phyloP scores from a whole-genome alignment of 2,888 invertebrate genomes.

The Anoncus sp. region DNA sequence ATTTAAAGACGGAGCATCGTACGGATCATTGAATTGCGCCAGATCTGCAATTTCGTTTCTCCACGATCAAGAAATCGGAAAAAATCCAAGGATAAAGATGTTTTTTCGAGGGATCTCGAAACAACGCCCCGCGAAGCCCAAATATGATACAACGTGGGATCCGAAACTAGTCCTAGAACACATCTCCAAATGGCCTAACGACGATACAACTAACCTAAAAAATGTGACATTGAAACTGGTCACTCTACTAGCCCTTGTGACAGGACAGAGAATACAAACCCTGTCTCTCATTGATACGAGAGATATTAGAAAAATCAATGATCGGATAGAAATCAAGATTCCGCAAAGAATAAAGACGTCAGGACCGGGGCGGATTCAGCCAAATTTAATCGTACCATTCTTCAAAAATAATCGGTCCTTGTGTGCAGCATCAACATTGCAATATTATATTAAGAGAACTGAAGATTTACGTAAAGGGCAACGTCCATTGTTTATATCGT shows the following conservation, averaged over 20 bases:
- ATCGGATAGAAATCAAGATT: conserved; percentile 51
- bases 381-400: conserved; percentile 37
- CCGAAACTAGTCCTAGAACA: conserved; percentile 45
- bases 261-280: conserved; percentile 58
- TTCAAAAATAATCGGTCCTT: conserved; percentile 16
- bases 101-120: conserved; percentile 35
- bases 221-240: conserved; percentile 46
- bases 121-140: conserved; percentile 43
- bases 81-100: background rate
- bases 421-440: conserved; percentile 23
- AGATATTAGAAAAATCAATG: conserved; percentile 28
- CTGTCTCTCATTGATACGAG: conserved; percentile 23
- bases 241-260: conserved; percentile 49
- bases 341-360: conserved; percentile 51
- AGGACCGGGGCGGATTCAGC: conserved; percentile 39
- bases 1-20: conserved; percentile 25
- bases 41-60: conserved; percentile 50
- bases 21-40: conserved; percentile 43
- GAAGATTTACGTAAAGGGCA: conserved; percentile 15
- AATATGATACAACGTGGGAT: conserved; percentile 60
- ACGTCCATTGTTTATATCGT: conserved; percentile 47
- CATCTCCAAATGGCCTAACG: background rate
- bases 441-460: conserved; percentile 13
- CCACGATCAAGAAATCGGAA: conserved; percentile 51
- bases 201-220: conserved; percentile 10